These are phyloP conservation scores for Limenitis arthemis DNA, from an alignment of 2,888 invertebrate genomes.

Conservation along the genomic window DNA sequence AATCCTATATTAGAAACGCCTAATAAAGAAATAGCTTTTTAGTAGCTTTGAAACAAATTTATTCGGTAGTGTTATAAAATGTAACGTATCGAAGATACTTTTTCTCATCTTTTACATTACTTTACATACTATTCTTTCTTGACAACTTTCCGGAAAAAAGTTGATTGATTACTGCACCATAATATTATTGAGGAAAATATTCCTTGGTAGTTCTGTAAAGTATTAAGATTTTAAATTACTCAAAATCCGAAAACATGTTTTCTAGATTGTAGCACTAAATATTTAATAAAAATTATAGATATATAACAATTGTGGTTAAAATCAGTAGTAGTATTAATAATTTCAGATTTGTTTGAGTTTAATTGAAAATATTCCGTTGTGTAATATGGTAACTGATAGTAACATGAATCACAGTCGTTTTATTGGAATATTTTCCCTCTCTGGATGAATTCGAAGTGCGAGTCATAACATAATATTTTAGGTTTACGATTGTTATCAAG, in stretches of 20 bases:
- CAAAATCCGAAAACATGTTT: too few species aligned
- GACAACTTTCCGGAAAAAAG: too few species aligned
- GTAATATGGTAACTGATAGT: conserved; percentile 13
- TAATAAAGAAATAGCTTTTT: conserved; percentile 6
- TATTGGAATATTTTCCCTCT: conserved; percentile 14
- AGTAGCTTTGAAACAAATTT: neutral
- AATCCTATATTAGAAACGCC: conserved; percentile 13
- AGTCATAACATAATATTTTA: conserved; percentile 14
- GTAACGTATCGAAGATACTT: too few species aligned
- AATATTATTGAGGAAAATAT: too few species aligned
- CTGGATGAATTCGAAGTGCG: conserved; percentile 12
- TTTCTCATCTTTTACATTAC: too few species aligned
- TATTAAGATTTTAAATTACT: too few species aligned
- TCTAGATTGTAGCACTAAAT: too few species aligned
- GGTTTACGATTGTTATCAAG: conserved; percentile 14
- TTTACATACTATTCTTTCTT: too few species aligned
- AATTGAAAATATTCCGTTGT: conserved; percentile 8
- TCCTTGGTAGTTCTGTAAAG: too few species aligned
- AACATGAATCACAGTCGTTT: conserved; percentile 3
- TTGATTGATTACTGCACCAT: too few species aligned
- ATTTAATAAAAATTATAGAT: too few species aligned
- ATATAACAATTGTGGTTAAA: neutral
- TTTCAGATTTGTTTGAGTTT: neutral
- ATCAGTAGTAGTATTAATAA: neutral
- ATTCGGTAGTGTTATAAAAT: neutral